Conservation (phyloP, 2,113 vertebrate species). For the Pseudonaja textilis region DNA sequence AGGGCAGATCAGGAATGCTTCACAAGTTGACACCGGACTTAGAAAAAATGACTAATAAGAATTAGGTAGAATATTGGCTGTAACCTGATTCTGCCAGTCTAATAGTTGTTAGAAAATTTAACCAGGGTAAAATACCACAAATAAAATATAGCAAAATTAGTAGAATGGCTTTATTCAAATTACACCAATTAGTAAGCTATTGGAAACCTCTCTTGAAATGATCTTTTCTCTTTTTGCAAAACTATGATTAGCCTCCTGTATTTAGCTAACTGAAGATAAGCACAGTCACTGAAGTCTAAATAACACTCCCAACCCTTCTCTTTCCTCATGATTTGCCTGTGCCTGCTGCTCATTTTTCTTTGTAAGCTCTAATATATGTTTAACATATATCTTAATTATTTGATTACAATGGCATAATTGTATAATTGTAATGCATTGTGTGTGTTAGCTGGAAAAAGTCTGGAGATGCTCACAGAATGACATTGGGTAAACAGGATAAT, state of each 20-base stretch:
- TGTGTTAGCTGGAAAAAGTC: constrained; percentile 67
- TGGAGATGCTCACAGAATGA: constrained; percentile 66
- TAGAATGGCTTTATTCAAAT: background rate
- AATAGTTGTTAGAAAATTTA: background rate
- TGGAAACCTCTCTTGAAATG: constrained; percentile 1
- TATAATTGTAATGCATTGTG: constrained; percentile 78
- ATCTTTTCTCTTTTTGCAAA: background rate
- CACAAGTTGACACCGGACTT: background rate
- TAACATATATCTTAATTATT: constrained; percentile 82
- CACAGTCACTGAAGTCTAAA: constrained; percentile 55
- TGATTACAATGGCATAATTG: constrained; percentile 81
- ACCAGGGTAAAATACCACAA: background rate
- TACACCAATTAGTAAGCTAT: constrained; percentile 12
- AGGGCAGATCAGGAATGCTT: too few species aligned
- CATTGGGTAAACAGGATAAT: constrained; percentile 68
- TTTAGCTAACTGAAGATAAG: constrained; percentile 39
- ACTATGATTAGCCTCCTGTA: constrained; percentile 33
- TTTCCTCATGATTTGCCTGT: constrained; percentile 47
- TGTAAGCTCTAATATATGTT: constrained; percentile 75
- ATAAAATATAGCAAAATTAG: background rate
- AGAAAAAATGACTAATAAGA: background rate
- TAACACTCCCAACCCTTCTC: constrained; percentile 60
- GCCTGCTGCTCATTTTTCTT: constrained; percentile 65
- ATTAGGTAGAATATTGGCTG: background rate
- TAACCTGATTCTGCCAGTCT: background rate